Conservation (phyloP, 2,113 vertebrate genomes). For the Saguinus midas region DNA sequence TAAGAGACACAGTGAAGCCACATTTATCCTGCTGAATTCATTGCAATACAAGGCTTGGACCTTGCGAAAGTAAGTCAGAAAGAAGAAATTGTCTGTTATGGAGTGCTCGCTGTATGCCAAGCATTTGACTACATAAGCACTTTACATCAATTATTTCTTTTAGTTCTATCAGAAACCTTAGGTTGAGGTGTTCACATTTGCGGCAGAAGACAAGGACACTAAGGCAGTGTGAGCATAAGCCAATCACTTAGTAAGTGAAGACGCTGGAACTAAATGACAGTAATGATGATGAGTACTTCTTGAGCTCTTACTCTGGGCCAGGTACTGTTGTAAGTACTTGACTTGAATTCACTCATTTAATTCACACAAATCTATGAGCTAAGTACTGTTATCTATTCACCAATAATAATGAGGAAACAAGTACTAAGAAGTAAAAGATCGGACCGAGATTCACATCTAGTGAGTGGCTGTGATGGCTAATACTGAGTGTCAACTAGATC, state of each 20-base stretch:
- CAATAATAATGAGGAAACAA: neutral
- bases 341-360: neutral
- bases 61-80: neutral
- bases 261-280: neutral
- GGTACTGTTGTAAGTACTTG: neutral
- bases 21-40: constrained; percentile 3
- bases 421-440: neutral
- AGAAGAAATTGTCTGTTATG: neutral
- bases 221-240: neutral
- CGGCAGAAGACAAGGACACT: neutral
- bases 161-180: neutral
- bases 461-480: too few relatives aligned
- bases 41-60: neutral
- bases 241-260: neutral
- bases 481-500: too few relatives aligned
- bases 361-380: neutral
- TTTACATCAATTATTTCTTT: neutral
- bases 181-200: neutral
- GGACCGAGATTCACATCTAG: neutral
- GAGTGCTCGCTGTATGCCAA: neutral
- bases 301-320: neutral
- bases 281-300: neutral
- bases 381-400: neutral
- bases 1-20: neutral
- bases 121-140: too few relatives aligned